phyloP scores from a whole-genome alignment of 2,113 vertebrate species.

The Geothlypis trichas region DNA sequence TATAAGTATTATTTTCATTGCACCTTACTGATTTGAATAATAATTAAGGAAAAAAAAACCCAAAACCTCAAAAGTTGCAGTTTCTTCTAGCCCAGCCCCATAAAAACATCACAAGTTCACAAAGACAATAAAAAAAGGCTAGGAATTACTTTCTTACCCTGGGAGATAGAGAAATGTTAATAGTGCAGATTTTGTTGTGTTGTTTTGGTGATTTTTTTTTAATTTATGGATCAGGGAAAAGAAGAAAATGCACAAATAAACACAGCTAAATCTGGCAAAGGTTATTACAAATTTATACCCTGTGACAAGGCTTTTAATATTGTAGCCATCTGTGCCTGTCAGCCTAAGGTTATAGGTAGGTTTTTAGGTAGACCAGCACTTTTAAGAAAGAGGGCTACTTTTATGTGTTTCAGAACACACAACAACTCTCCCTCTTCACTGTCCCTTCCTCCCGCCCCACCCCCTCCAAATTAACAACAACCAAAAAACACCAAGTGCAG shows the following conservation, averaged over 20 bases:
- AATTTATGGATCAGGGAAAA: not conserved
- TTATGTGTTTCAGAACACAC: not conserved
- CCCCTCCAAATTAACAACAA: not conserved
- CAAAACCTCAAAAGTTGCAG: not conserved
- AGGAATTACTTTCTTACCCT: not conserved
- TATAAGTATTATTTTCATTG: not conserved
- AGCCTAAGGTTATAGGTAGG: not conserved
- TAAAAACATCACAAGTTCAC: not conserved
- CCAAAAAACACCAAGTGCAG: not conserved
- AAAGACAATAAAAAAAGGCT: not conserved
- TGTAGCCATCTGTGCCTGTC: not conserved
- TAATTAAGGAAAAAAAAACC: not conserved
- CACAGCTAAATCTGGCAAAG: not conserved
- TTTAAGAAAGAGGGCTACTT: not conserved
- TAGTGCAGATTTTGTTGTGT: not conserved
- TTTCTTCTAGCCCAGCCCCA: not conserved
- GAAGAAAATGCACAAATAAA: not conserved
- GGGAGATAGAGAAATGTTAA: not conserved
- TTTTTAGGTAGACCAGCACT: not conserved
- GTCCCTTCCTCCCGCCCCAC: rapidly evolving
- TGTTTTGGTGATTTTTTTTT: not conserved
- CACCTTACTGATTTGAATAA: not conserved
- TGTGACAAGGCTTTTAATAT: not conserved
- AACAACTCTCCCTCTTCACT: rapidly evolving
- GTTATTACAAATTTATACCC: conserved; percentile 36